Base-by-base conservation (phyloP, 2,888 invertebrate genomes). In the Dioctria rufipes region DNA sequence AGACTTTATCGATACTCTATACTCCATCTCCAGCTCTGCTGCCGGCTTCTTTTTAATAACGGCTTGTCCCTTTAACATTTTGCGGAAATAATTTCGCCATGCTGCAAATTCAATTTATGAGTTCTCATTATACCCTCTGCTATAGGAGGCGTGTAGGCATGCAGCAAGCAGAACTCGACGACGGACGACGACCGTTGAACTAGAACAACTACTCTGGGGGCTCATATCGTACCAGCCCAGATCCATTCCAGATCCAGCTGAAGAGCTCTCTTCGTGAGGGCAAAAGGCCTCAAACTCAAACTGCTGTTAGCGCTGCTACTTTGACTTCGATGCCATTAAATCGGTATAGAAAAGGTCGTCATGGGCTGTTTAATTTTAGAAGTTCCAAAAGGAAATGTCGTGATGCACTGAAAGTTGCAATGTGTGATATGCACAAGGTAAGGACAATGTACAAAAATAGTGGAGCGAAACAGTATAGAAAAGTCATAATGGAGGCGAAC, bases 21-120 rank as follows among this genome's bases (percentile, higher is more conserved):
- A 65, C 42, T 40, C 61, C 4, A 13, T 13, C 13, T 37, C 60
- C 13, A 40, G 43, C 37, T 3, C 3, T 43, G 13, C 43, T 40
- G 4, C 46, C 37, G 69, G 69, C 69, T 69, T 69, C 51, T 69
- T 69, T 69, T 69, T 69, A 69, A 69, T 69, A 69, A 51, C 25
- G 66, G 73, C 66, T 66, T 43, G 73, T 73, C 60, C 58, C 60
- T 73, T 58, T 73, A 73, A 73, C 60, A 54, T 73, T 73, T 73
- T 73, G 43, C 73, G 73, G 73, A 73, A 73, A 73, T 73, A 73
- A 73, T 58, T 73, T 73, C 60, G 58, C 42, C 54, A 58, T 58
- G 25, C 13, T 60, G 73, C 54, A 60, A 73, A 73, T 58, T 73
- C 60, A 73, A 69, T 69, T 69, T 69, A 69, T 69, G 69, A 69